These are phyloP conservation scores for Globodera ellingtonae DNA, from an alignment of 1,140 invertebrate genomes.

Conservation along the genomic window DNA sequence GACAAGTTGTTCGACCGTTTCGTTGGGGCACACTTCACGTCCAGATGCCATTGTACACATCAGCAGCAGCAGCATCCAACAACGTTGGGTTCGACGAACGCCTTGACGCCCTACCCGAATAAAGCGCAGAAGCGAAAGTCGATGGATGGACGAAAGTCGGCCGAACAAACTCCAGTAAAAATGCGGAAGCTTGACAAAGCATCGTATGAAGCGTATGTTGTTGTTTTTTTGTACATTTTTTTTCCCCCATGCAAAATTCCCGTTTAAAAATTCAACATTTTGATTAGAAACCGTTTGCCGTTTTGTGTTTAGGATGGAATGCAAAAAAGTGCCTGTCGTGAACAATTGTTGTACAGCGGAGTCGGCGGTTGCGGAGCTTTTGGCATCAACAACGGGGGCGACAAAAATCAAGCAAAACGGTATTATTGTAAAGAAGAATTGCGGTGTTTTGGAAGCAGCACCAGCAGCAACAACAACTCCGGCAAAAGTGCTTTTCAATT, in stretches of 20 bases:
- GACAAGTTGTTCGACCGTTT: slow-evolving; percentile 42
- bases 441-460: background rate
- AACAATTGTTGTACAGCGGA: background rate
- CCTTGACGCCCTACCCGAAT: background rate
- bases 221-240: too few relatives aligned
- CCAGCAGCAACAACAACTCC: background rate
- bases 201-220: too few relatives aligned
- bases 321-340: too few relatives aligned
- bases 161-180: background rate
- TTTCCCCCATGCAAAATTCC: too few relatives aligned
- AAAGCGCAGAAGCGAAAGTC: background rate
- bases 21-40: background rate
- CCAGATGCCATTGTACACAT: background rate
- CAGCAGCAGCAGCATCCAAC: too few relatives aligned
- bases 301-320: too few relatives aligned
- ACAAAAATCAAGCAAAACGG: too few relatives aligned
- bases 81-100: background rate
- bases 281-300: too few relatives aligned
- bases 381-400: too few relatives aligned
- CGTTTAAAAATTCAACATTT: too few relatives aligned
- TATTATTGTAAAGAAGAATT: too few relatives aligned
- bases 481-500: too few relatives aligned
- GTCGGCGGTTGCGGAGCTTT: background rate
- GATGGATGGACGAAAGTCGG: background rate
- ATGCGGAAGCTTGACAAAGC: background rate